These are phyloP conservation scores for Thymelicus sylvestris DNA, from an alignment of 2,888 invertebrate genomes.

Conservation along the genomic window DNA sequence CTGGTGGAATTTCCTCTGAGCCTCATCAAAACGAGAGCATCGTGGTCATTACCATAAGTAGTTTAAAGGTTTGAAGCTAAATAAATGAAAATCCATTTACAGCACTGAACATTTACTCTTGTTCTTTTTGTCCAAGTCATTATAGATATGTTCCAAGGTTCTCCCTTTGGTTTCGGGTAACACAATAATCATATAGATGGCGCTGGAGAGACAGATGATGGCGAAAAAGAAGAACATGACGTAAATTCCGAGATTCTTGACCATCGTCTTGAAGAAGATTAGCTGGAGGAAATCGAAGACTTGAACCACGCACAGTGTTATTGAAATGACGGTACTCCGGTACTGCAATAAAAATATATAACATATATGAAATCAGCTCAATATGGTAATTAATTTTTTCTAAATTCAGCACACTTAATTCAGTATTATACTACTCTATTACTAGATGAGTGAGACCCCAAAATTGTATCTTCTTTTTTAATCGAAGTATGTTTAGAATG, in stretches of 20 bases:
- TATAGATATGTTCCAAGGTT: conserved; percentile 63
- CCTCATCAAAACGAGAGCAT: too few relatives aligned
- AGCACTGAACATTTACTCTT: conserved; percentile 46
- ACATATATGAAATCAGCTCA: too few relatives aligned
- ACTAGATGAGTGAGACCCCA: too few relatives aligned
- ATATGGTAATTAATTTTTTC: too few relatives aligned
- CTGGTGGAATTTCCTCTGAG: too few relatives aligned
- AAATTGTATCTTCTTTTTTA: too few relatives aligned
- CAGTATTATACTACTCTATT: too few relatives aligned
- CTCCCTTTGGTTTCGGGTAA: conserved; percentile 68
- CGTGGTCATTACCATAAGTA: too few relatives aligned
- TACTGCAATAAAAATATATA: conserved; percentile 45
- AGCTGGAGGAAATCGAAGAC: conserved; percentile 55
- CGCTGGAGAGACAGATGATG: conserved; percentile 55
- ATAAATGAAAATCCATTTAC: not conserved
- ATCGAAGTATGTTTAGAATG: too few relatives aligned
- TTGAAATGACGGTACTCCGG: conserved; percentile 50
- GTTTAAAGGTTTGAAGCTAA: too few relatives aligned
- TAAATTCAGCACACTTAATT: too few relatives aligned
- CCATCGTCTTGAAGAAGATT: conserved; percentile 68
- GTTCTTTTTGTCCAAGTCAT: conserved; percentile 60
- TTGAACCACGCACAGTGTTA: conserved; percentile 47
- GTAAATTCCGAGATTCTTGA: conserved; percentile 59
- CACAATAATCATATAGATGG: conserved; percentile 56
- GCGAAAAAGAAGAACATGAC: conserved; percentile 67